Percentiles rank a stretch among this genome's conserved stretches.
These are phyloP conservation scores for Epicauta chinensis DNA, from an alignment of 1,140 invertebrate genomes.

Conservation along the genomic window DNA sequence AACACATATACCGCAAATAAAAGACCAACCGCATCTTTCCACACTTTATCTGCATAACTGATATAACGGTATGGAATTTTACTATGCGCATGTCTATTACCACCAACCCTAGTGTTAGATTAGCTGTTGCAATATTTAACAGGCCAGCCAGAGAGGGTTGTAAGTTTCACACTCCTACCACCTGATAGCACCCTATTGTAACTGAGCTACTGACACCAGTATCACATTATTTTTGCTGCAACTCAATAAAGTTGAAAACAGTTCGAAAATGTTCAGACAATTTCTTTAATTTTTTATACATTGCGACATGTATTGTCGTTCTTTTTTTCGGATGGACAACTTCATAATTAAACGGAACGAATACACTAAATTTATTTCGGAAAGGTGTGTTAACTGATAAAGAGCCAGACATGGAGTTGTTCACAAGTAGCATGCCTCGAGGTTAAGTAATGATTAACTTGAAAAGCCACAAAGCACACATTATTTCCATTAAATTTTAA, in stretches of 20 bases:
- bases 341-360: too few species aligned
- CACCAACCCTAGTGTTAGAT: slow-evolving; percentile 25
- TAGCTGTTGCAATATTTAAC: slow-evolving; percentile 29
- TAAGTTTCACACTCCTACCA: slow-evolving; percentile 14
- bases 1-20: slow-evolving; percentile 2
- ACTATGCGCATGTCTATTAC: slow-evolving; percentile 11
- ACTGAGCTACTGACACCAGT: slow-evolving; percentile 11
- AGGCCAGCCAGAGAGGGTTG: slow-evolving; percentile 18
- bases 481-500: too few species aligned
- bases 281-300: too few species aligned
- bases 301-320: too few species aligned
- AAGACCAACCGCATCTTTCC: slow-evolving; percentile 16
- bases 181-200: slow-evolving; percentile 16
- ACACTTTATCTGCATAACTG: slow-evolving; percentile 28
- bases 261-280: too few species aligned
- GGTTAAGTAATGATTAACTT: too few species aligned
- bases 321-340: too few species aligned
- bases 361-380: too few species aligned
- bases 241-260: slow-evolving; percentile 8
- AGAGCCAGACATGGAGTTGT: too few species aligned
- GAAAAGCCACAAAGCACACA: too few species aligned
- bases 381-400: too few species aligned
- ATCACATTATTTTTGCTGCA: slow-evolving; percentile 15
- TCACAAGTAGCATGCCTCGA: too few species aligned
- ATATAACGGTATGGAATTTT: slow-evolving; percentile 17